Conservation (phyloP, 2,888 invertebrate species). For the Tetranychus truncatus region DNA sequence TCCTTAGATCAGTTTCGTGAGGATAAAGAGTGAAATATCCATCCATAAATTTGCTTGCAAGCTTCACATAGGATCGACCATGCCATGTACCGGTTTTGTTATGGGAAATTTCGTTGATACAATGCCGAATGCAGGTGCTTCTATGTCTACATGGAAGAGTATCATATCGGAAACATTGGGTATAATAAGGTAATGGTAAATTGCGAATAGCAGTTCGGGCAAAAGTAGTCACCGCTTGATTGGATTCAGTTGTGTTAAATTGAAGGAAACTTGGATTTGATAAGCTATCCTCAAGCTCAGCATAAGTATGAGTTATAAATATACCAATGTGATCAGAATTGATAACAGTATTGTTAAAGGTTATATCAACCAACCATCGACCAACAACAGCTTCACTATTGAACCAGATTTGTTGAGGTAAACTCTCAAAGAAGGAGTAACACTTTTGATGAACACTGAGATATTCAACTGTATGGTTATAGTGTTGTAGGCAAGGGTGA, state of each 20-base stretch:
- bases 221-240: background rate
- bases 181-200: background rate
- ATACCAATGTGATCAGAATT: conserved; percentile 1
- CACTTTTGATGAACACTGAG: background rate
- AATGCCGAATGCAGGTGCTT: background rate
- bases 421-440: background rate
- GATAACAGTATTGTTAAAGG: background rate
- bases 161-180: background rate
- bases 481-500: background rate
- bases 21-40: background rate
- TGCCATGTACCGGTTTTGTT: background rate
- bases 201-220: background rate
- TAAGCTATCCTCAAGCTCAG: background rate
- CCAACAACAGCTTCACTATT: background rate
- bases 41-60: background rate
- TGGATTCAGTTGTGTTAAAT: background rate
- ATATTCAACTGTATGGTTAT: background rate
- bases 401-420: background rate
- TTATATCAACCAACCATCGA: background rate
- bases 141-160: background rate
- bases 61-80: background rate
- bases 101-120: background rate
- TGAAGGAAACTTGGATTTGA: background rate
- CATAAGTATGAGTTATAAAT: background rate
- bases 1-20: background rate